Percentiles rank a stretch among this genome's conserved stretches.
phyloP scores from a whole-genome alignment of 2,797 vertebrate genomes.

The Gallinago solitaria region DNA sequence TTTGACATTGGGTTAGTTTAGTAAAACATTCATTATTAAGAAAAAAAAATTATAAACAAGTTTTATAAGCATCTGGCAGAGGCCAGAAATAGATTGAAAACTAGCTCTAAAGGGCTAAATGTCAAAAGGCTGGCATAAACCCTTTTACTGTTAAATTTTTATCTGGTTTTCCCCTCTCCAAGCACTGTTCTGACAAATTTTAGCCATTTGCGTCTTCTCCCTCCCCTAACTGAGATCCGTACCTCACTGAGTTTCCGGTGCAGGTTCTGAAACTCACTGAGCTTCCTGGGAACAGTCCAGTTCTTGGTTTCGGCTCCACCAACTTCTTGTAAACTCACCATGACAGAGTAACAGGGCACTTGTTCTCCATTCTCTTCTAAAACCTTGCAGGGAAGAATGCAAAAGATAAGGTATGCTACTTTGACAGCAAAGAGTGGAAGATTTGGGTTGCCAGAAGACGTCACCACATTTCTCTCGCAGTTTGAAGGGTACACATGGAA shows the following conservation, averaged over 20 bases:
- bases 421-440: not conserved
- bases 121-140: not conserved
- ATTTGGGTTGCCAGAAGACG: not conserved
- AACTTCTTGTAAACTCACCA: constrained; percentile 87
- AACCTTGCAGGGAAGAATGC: constrained; percentile 75
- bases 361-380: constrained; percentile 94
- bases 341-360: constrained; percentile 90
- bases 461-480: not conserved
- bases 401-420: not conserved
- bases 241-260: constrained; percentile 97
- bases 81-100: not conserved
- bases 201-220: not conserved
- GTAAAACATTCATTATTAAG: not conserved
- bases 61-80: not conserved
- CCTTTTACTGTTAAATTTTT: not conserved
- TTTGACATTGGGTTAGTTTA: not conserved
- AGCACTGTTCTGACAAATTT: not conserved
- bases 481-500: not conserved
- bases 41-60: not conserved
- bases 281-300: constrained; percentile 92
- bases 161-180: not conserved
- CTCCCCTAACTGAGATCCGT: not conserved
- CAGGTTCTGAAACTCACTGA: constrained; percentile 94
- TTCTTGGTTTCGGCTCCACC: constrained; percentile 84
- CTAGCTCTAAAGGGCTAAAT: not conserved